Evolutionary conservation across 2,113 vertebrate species (phyloP).

Genomic region (Pterocles orientalis): DNA sequence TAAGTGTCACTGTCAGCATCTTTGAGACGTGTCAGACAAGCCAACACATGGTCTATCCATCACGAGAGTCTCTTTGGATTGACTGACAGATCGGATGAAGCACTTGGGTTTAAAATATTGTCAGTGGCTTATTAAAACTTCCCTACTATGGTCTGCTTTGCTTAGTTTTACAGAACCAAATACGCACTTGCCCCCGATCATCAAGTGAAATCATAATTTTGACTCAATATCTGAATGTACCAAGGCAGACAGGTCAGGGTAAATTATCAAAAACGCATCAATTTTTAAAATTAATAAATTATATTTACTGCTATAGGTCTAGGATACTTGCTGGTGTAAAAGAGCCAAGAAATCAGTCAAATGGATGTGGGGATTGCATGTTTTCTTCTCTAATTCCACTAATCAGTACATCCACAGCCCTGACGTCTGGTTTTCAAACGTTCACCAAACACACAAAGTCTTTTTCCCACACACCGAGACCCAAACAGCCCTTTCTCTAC

Average conservation of each 20-base stretch:
- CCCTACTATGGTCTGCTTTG: background rate
- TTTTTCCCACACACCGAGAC: background rate
- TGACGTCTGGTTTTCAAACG: background rate
- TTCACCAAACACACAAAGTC: background rate
- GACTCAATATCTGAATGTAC: background rate
- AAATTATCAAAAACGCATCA: background rate
- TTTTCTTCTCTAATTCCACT: background rate
- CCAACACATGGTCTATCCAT: conserved; percentile 52
- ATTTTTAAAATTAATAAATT: background rate
- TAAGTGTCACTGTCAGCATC: conserved; percentile 49
- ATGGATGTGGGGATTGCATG: background rate
- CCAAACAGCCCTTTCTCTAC: background rate
- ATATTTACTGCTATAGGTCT: background rate
- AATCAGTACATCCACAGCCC: background rate
- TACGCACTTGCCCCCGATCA: background rate
- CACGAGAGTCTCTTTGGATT: background rate
- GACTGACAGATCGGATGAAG: conserved; percentile 40
- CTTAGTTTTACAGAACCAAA: background rate
- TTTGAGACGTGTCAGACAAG: conserved; percentile 57
- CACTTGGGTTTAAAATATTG: background rate
- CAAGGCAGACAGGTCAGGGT: background rate
- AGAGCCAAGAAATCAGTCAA: background rate
- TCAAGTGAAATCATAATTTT: background rate
- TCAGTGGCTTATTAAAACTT: background rate
- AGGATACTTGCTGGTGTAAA: background rate